phyloP scores from a whole-genome alignment of 2,888 invertebrate species.

The Anoplius nigerrimus region DNA sequence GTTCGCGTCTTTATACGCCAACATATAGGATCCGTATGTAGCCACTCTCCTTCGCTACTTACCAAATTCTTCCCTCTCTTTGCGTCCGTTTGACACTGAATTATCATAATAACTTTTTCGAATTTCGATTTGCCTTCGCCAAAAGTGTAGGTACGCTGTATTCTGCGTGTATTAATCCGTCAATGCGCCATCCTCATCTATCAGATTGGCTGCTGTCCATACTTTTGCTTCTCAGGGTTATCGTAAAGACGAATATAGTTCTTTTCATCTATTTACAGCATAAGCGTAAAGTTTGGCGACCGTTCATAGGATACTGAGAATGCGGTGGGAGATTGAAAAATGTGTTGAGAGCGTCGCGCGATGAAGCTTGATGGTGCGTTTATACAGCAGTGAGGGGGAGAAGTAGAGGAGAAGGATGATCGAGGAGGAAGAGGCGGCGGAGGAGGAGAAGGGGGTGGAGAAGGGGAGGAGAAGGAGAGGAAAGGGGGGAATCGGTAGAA shows the following conservation, averaged over 20 bases:
- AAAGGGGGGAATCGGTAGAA: conserved; percentile 32
- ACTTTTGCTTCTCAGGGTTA: background rate
- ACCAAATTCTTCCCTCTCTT: conserved; percentile 21
- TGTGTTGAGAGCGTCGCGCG: background rate
- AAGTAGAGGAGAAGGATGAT: conserved; percentile 30
- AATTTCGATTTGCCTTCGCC: too few species aligned
- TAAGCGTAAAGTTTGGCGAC: conserved; percentile 20
- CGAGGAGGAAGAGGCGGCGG: conserved; percentile 37
- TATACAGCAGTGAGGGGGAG: conserved; percentile 6
- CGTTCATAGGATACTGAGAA: too few species aligned
- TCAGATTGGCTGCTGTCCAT: background rate
- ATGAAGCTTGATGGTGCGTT: conserved; percentile 7
- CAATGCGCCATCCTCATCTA: background rate
- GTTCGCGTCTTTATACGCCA: conserved; percentile 8
- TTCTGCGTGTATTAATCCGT: background rate
- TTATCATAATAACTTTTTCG: conserved; percentile 40
- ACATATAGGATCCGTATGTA: conserved; percentile 17
- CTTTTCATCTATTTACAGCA: conserved; percentile 20
- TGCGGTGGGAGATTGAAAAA: conserved; percentile 28
- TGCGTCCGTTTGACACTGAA: conserved; percentile 33
- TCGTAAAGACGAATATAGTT: too few species aligned
- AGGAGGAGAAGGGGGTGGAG: conserved; percentile 30
- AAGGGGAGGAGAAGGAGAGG: conserved; percentile 37
- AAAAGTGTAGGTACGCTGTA: conserved; percentile 1
- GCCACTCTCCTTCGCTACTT: background rate